Percentiles rank a stretch among this genome's conserved stretches.
These are phyloP conservation scores for Catostylus mosaicus DNA, from an alignment of 30 jellyfish, hydroid and myxozoan species.

Conservation along the genomic window DNA sequence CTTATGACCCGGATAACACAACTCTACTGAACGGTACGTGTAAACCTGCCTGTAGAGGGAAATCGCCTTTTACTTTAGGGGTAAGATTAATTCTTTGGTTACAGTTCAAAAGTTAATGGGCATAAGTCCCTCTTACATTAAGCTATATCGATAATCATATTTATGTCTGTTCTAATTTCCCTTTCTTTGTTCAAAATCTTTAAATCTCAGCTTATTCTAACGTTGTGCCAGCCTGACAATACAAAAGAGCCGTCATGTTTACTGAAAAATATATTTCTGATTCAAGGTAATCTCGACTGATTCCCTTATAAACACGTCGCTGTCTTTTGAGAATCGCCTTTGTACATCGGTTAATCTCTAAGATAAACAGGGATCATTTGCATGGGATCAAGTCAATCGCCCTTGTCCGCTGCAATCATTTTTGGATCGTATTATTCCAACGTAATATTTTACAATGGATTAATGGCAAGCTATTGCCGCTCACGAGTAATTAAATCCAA, in stretches of 20 bases:
- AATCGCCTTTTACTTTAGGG: background rate
- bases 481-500: constrained; percentile 37
- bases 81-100: background rate
- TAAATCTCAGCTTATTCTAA: constrained; percentile 36
- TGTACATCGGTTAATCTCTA: constrained; percentile 41
- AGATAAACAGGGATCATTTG: constrained; percentile 59
- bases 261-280: constrained; percentile 41
- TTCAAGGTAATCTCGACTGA: constrained; percentile 44
- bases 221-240: constrained; percentile 51
- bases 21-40: background rate
- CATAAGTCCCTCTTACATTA: constrained; percentile 21
- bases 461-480: constrained; percentile 68
- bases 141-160: constrained; percentile 33
- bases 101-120: constrained; percentile 16
- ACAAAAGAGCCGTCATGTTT: constrained; percentile 55
- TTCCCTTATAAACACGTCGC: constrained; percentile 62
- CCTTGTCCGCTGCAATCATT: constrained; percentile 60
- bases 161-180: constrained; percentile 28
- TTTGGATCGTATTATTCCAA: constrained; percentile 45
- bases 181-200: constrained; percentile 37
- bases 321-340: constrained; percentile 63
- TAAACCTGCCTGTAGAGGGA: background rate
- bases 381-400: constrained; percentile 63
- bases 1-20: background rate
- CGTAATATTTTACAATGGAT: constrained; percentile 67